A percentile compares a stretch with the other conserved stretches of the same genome.
These are phyloP conservation scores for Venusia cambrica DNA, from an alignment of 2,888 invertebrate genomes.

Conservation along the genomic window DNA sequence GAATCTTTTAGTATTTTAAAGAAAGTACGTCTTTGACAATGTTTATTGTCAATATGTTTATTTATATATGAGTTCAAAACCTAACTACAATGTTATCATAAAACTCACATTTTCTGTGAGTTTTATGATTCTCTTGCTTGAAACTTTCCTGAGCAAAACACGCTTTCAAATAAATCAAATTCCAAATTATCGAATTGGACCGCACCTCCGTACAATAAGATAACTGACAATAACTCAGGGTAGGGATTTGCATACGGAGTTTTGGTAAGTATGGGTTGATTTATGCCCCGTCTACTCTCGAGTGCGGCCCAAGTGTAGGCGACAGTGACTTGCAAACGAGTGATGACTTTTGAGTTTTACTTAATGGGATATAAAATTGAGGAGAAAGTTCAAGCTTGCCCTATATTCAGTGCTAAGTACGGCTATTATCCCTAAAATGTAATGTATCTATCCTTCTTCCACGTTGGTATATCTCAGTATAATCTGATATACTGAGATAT, in stretches of 20 bases:
- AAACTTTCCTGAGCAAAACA: slow-evolving; percentile 9
- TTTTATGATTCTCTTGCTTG: slow-evolving; percentile 7
- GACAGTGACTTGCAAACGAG: slow-evolving; percentile 6
- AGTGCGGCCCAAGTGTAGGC: slow-evolving; percentile 2
- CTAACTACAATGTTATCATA: no score
- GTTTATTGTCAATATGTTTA: no score
- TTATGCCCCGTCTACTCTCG: slow-evolving; percentile 21
- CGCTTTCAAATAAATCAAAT: slow-evolving; percentile 23
- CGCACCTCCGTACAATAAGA: slow-evolving; percentile 22
- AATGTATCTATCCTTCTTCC: no score
- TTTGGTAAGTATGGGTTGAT: slow-evolving; percentile 23
- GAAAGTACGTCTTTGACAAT: no score
- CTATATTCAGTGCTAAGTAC: no score
- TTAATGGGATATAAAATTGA: background rate
- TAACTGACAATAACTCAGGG: slow-evolving; percentile 25
- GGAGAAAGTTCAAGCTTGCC: no score
- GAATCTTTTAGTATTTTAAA: no score
- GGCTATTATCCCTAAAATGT: no score
- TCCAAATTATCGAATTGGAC: slow-evolving; percentile 23
- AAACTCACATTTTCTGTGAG: no score
- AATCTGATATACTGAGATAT: no score
- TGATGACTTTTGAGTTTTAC: slow-evolving; percentile 1
- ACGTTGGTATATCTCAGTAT: no score
- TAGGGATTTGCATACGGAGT: slow-evolving; percentile 24
- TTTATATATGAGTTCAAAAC: no score